A percentile compares a stretch with the other conserved stretches of the same genome.
Conservation (phyloP, 2,888 invertebrate species). For the Synergus japonicus region DNA sequence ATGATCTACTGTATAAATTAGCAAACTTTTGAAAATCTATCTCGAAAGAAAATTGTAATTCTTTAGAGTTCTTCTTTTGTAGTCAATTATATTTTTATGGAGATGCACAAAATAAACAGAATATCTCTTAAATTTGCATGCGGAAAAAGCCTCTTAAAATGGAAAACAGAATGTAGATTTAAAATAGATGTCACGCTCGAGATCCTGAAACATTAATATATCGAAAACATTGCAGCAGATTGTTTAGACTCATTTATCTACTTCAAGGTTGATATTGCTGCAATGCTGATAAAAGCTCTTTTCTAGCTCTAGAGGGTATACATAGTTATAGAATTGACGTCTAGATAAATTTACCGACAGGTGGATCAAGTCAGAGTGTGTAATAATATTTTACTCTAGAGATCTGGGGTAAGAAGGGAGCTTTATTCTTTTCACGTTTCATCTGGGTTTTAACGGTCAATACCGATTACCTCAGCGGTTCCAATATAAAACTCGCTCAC, state of each 20-base stretch:
- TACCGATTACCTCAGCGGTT: conserved; percentile 31
- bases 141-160: not conserved
- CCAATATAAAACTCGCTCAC: conserved; percentile 17
- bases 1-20: too few species aligned
- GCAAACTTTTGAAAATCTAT: not conserved
- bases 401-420: conserved; percentile 6
- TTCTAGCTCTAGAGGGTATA: not conserved
- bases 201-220: not conserved
- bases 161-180: not conserved
- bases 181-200: not conserved
- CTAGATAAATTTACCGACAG: conserved; percentile 25
- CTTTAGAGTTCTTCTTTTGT: not conserved
- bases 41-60: not conserved
- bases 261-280: conserved; percentile 4
- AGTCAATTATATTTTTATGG: not conserved
- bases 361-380: conserved; percentile 24
- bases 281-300: not conserved
- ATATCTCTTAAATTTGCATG: not conserved
- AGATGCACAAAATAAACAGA: not conserved
- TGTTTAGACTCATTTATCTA: conserved; percentile 8
- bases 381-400: conserved; percentile 34
- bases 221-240: not conserved
- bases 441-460: conserved; percentile 38
- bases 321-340: not conserved
- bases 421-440: conserved; percentile 39